Evolutionary conservation across 2,797 vertebrate genomes (phyloP), one percentile per base, ranked within the genome.

Genomic region (Rhabdomys pumilio): DNA sequence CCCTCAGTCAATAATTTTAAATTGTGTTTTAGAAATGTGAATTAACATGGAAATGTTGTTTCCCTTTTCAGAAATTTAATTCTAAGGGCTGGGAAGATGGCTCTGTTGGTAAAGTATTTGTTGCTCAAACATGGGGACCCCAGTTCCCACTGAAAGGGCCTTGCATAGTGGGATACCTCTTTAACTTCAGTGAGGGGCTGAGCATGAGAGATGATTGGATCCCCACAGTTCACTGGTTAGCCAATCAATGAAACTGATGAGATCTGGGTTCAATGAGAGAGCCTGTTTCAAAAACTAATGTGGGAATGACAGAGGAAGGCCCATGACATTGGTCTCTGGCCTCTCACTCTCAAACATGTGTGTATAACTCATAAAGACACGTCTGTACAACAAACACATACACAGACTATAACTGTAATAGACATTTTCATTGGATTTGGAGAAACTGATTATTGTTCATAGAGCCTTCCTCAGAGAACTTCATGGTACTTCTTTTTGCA

Each of bases 401-500:
- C 29, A 50, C 2, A 73, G 8, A 59, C 31, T 24, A 76, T 50
- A 44, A 77, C 12, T 69, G 15, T n/a, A 95, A 93, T 80, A 34
- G 91, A 93, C 91, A 83, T 76, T 91, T 86, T 95, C 84, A 38
- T 11, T 97, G 47, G 50, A 53, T 93, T 96, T 96, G 72, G 75
- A 94, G 50, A 96, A 94, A 96, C 88, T 96, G 88, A 89, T 63
- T n/a, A 97, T 95, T 93, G 59, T 85, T 88, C 90, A 95, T 17
- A 96, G 81, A 96, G 80, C 55, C 93, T 84, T 81, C 31, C 44
- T 95, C 79, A 92, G 1, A 96, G 63, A 97, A 94, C 81, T 94
- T 97, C 72, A 84, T 44, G 12, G 15, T 67, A 76, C 63, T 88
- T 93, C 65, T 22, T 72, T 41, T 41, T 76, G 89, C 41, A 17